A percentile compares a stretch with the other conserved stretches of the same genome.
phyloP scores from a whole-genome alignment of 2,113 vertebrate species.

The Hyperoodon ampullatus region DNA sequence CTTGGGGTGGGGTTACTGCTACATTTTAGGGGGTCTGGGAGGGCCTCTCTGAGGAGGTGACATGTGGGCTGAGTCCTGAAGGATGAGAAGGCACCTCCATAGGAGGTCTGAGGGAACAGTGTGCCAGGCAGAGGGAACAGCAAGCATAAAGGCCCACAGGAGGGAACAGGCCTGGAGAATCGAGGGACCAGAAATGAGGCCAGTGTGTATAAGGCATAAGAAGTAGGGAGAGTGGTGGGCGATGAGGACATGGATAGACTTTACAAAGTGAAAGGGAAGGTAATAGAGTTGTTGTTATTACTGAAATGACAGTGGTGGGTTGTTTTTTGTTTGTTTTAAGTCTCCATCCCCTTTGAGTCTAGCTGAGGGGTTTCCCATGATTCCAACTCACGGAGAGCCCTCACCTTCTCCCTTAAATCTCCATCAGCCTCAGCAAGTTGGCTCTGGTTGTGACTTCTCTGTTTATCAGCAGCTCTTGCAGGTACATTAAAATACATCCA shows the following conservation, averaged over 20 bases:
- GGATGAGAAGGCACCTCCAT: neutral
- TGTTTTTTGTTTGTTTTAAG: no score
- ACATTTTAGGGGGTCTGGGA: no score
- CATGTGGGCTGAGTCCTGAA: neutral
- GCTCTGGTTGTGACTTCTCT: neutral
- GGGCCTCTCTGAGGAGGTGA: neutral
- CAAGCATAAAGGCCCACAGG: neutral
- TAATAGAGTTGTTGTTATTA: neutral
- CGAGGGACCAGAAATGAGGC: neutral
- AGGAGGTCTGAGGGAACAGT: neutral
- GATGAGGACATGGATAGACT: no score
- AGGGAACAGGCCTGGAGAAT: neutral
- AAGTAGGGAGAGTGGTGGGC: no score
- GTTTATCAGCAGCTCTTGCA: neutral
- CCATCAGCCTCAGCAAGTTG: neutral
- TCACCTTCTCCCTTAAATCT: neutral
- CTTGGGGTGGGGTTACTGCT: neutral
- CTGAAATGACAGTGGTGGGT: neutral
- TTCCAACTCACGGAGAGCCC: fast-evolving
- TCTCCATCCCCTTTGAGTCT: neutral
- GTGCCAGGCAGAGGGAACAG: neutral
- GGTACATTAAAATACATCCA: neutral
- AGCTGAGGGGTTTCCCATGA: neutral
- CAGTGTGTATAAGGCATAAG: neutral
- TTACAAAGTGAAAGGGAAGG: neutral